phyloP scores from a whole-genome alignment of 2,797 vertebrate genomes.

The Triplophysa yarkandensis region DNA sequence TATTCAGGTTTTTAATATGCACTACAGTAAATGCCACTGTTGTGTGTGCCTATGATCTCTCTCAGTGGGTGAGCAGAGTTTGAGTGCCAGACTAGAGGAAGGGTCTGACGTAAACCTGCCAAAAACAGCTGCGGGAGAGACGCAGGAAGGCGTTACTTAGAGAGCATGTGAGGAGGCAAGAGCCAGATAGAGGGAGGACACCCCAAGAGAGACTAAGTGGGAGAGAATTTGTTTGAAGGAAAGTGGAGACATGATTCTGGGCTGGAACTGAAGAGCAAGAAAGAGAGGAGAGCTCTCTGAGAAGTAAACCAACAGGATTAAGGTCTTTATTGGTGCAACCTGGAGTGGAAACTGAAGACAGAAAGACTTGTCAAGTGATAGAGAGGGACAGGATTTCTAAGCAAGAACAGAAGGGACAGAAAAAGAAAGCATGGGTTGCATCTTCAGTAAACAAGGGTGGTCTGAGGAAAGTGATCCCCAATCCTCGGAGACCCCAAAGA shows the following conservation, averaged over 20 bases:
- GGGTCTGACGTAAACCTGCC: conserved; percentile 74
- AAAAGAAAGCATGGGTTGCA: conserved; percentile 71
- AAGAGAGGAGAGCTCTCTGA: conserved; percentile 54
- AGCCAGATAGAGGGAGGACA: conserved; percentile 60
- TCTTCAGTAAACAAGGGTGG: conserved; percentile 65
- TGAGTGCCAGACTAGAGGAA: conserved; percentile 71
- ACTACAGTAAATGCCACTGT: background rate
- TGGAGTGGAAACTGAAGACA: conserved; percentile 55
- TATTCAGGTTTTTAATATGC: background rate
- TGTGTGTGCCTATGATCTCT: conserved; percentile 47
- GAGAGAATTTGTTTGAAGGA: conserved; percentile 29
- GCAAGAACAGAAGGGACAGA: background rate
- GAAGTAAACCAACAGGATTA: conserved; percentile 17
- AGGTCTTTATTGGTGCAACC: conserved; percentile 35
- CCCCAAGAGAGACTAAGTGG: conserved; percentile 57
- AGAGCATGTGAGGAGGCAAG: conserved; percentile 54
- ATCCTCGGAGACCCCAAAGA: conserved; percentile 57
- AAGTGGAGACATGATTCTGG: conserved; percentile 33
- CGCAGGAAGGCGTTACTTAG: conserved; percentile 58
- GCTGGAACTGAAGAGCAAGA: conserved; percentile 45
- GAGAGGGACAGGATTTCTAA: conserved; percentile 45
- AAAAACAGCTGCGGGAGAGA: conserved; percentile 76
- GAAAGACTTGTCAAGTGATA: conserved; percentile 56
- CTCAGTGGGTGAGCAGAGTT: conserved; percentile 61
- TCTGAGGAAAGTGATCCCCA: conserved; percentile 53